phyloP scores from a whole-genome alignment of 2,888 invertebrate genomes.

The Hirtodrosophila cameraria region DNA sequence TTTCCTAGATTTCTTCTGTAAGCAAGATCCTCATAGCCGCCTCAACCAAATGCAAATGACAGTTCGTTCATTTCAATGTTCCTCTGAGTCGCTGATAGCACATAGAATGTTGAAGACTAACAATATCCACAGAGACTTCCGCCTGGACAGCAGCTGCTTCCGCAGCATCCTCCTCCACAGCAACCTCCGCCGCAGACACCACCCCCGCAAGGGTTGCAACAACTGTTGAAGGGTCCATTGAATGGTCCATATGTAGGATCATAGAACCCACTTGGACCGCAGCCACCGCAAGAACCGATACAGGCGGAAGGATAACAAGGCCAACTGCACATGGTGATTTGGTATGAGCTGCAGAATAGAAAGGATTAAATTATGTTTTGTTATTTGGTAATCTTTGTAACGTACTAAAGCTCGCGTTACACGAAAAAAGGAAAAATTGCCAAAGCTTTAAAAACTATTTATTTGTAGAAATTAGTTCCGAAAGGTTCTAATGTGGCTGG shows the following conservation, averaged over 20 bases:
- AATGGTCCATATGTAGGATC: constrained; percentile 50
- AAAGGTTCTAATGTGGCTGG: constrained; percentile 16
- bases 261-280: constrained; percentile 60
- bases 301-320: constrained; percentile 60
- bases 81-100: too few relatives aligned
- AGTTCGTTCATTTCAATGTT: not conserved
- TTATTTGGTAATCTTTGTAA: not conserved
- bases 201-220: constrained; percentile 41
- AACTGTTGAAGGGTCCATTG: constrained; percentile 43
- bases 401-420: constrained; percentile 28
- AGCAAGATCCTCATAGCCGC: constrained; percentile 4
- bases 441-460: constrained; percentile 11
- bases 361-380: not conserved
- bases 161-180: constrained; percentile 50
- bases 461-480: constrained; percentile 8
- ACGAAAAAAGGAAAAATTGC: constrained; percentile 30
- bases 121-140: too few relatives aligned
- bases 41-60: constrained; percentile 1
- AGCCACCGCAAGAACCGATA: constrained; percentile 51
- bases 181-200: too few relatives aligned
- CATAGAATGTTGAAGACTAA: too few relatives aligned
- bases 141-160: too few relatives aligned
- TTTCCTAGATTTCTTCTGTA: constrained; percentile 50
- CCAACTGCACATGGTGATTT: constrained; percentile 40
- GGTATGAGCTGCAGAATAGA: constrained; percentile 22